Evolutionary conservation across 2,888 invertebrate genomes (phyloP), one percentile per base, ranked within the genome.

Genomic region (Lepidochrysops patricia): DNA sequence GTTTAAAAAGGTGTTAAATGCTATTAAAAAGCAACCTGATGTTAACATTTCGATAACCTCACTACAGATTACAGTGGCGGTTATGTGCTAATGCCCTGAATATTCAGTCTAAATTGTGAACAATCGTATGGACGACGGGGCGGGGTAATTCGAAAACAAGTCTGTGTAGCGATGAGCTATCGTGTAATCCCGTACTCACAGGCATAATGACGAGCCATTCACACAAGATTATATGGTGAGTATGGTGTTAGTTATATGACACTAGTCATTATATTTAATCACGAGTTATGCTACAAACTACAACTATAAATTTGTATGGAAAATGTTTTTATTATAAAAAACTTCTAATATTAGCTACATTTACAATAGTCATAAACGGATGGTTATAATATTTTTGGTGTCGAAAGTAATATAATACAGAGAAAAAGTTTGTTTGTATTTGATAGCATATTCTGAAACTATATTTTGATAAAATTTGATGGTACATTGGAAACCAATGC

Each of bases 71-170:
- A 37, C 15, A 15, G 19, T 43, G 19, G 4, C 9, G 43, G 43
- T 7, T 43, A 43, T 43, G 43, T 43, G 43, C 19, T 43, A 43
- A 43, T 43, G 43, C 43, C 7, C 7, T 19, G 43, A 43, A 43
- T 43, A 43, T 43, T 43, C 9, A 43, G 43, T 43, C 19, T 43
- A 43, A 43, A 43, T 43, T 43, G 43, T 43, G 43, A 43, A 43
- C 43, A 43, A 43, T 19, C 43, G 19, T 43, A 43, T 19, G 43
- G 43, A 12, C 43, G 43, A 43, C 9, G 19, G 43, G 19, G 43
- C 19, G 37, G 15, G 19, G 19, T 43, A 43, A 43, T 43, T 43
- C 19, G 7, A 43, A 43, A 43, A 43, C 43, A 43, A 43, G 43
- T 43, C 43, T 19, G 19, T 19, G 43, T 19, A 19, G 43, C 12